phyloP scores from a whole-genome alignment of 2,797 vertebrate genomes.

The Pteronotus mesoamericanus region DNA sequence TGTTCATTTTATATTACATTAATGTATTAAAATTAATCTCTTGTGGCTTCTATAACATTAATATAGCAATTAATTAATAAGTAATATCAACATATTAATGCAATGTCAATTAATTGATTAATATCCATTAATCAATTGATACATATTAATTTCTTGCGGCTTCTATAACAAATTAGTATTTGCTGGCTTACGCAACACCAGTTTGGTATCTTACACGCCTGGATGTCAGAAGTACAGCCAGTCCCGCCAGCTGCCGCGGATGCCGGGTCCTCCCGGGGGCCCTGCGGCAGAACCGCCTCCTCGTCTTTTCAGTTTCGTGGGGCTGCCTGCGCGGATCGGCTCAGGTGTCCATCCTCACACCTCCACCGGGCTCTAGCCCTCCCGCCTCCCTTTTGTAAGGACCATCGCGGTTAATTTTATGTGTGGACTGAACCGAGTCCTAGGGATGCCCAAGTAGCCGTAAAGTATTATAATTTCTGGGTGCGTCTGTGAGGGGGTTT shows the following conservation, averaged over 20 bases:
- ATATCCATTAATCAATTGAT: too few relatives aligned
- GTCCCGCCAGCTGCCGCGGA: fast-evolving
- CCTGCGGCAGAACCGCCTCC: fast-evolving
- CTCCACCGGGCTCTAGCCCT: neutral
- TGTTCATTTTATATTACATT: neutral
- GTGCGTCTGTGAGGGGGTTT: neutral
- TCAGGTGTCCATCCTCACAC: neutral
- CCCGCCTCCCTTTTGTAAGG: neutral
- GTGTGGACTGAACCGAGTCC: neutral
- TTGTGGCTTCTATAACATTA: neutral
- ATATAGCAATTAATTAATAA: neutral
- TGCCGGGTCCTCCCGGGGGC: neutral
- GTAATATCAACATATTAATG: too few relatives aligned
- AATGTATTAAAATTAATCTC: neutral
- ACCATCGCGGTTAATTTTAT: neutral
- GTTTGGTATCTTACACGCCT: neutral
- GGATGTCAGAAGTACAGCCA: neutral
- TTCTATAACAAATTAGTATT: neutral
- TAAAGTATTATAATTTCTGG: neutral
- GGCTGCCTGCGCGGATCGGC: neutral
- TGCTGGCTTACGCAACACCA: neutral
- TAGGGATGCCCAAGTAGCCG: neutral
- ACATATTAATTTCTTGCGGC: neutral
- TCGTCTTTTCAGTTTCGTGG: neutral
- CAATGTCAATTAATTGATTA: too few relatives aligned